phyloP scores from a whole-genome alignment of 2,888 invertebrate species.

The Strigamia maritima region DNA sequence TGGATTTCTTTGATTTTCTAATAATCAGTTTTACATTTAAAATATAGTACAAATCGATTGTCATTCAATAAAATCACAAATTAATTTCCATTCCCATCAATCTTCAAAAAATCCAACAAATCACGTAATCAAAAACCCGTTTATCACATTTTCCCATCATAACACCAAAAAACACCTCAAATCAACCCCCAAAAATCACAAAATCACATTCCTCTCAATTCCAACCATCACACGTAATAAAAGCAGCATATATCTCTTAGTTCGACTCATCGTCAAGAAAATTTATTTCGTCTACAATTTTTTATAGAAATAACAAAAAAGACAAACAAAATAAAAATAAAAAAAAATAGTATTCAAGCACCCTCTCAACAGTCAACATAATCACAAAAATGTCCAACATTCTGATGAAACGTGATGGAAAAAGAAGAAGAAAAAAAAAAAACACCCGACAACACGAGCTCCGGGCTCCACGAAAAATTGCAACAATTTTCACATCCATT shows the following conservation, averaged over 20 bases:
- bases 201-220: background rate
- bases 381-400: slow-evolving; percentile 26
- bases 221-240: background rate
- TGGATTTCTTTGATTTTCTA: too few species aligned
- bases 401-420: background rate
- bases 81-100: too few species aligned
- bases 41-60: too few species aligned
- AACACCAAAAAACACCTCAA: too few species aligned
- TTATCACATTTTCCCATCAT: too few species aligned
- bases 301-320: slow-evolving; percentile 3
- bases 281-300: slow-evolving; percentile 21
- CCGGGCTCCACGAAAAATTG: background rate
- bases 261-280: slow-evolving; percentile 10
- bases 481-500: slow-evolving; percentile 11
- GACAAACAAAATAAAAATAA: background rate
- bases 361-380: slow-evolving; percentile 23
- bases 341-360: background rate
- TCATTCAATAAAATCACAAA: too few species aligned
- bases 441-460: background rate
- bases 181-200: background rate
- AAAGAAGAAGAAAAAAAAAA: background rate
- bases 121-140: too few species aligned
- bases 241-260: background rate
- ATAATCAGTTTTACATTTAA: too few species aligned
- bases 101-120: too few species aligned